Evolutionary conservation across 2,113 vertebrate species (phyloP).

Genomic region (Rhadina sibilatrix): DNA sequence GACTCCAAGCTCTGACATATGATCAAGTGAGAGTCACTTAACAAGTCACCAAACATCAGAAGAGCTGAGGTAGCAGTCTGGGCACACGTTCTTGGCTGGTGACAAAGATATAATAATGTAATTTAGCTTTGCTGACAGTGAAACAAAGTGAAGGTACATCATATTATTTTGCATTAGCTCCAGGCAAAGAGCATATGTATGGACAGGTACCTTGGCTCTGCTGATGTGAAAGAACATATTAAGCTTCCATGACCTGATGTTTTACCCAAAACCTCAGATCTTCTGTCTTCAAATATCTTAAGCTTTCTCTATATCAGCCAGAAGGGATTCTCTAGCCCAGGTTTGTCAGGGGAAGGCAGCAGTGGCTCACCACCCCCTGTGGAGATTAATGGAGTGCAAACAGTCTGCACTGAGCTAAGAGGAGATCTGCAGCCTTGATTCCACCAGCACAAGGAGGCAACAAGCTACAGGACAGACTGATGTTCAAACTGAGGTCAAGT

Average conservation of each 20-base stretch:
- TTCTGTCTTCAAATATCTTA: background rate
- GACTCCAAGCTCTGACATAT: constrained; percentile 25
- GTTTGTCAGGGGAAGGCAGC: background rate
- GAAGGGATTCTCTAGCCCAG: background rate
- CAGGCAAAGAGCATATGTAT: constrained; percentile 2
- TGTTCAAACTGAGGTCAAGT: background rate
- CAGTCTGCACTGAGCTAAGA: background rate
- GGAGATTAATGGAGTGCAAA: background rate
- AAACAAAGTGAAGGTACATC: constrained; percentile 44
- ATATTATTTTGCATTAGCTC: constrained; percentile 48
- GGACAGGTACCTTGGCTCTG: background rate
- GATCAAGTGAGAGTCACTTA: background rate
- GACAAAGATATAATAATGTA: constrained; percentile 52
- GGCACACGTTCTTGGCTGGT: background rate
- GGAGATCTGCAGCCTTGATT: background rate
- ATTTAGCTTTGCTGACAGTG: constrained; percentile 58
- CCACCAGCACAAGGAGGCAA: background rate
- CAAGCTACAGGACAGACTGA: background rate
- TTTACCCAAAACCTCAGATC: background rate
- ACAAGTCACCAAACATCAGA: constrained; percentile 34
- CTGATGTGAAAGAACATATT: background rate
- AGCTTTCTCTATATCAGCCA: background rate
- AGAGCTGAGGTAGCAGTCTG: constrained; percentile 58
- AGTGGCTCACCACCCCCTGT: background rate
- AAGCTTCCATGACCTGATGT: background rate